Evolutionary conservation across 1,140 invertebrate genomes (phyloP).

Genomic region (Formica selysi): DNA sequence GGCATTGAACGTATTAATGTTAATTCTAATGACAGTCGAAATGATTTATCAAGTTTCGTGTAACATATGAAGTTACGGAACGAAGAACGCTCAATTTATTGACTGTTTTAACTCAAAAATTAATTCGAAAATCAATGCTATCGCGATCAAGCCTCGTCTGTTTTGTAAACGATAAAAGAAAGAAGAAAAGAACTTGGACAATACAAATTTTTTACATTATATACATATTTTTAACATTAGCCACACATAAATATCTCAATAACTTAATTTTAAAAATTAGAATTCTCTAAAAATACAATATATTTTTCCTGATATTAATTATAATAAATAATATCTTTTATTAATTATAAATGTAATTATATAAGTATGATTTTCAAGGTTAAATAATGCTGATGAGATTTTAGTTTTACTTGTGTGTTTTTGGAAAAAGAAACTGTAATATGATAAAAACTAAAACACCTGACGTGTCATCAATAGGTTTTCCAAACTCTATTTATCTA

Average conservation of each 20-base stretch:
- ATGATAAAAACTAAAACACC: not conserved
- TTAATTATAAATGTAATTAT: no score
- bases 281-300: not conserved
- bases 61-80: not conserved
- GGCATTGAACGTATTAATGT: not conserved
- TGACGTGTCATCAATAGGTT: not conserved
- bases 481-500: not conserved
- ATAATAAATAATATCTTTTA: no score
- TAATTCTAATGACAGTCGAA: constrained; percentile 1
- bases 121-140: not conserved
- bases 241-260: not conserved
- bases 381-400: no score
- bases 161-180: not conserved
- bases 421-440: not conserved
- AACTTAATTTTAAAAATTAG: not conserved
- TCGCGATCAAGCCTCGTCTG: not conserved
- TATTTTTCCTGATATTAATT: no score
- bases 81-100: not conserved
- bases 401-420: not conserved
- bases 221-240: not conserved
- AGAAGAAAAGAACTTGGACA: not conserved
- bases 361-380: no score
- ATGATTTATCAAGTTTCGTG: not conserved
- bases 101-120: not conserved
- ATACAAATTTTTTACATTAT: not conserved